A percentile compares a stretch with the other conserved stretches of the same genome.
These are phyloP conservation scores for Pinctada fucata DNA, from an alignment of 2,888 invertebrate species.

Conservation along the genomic window DNA sequence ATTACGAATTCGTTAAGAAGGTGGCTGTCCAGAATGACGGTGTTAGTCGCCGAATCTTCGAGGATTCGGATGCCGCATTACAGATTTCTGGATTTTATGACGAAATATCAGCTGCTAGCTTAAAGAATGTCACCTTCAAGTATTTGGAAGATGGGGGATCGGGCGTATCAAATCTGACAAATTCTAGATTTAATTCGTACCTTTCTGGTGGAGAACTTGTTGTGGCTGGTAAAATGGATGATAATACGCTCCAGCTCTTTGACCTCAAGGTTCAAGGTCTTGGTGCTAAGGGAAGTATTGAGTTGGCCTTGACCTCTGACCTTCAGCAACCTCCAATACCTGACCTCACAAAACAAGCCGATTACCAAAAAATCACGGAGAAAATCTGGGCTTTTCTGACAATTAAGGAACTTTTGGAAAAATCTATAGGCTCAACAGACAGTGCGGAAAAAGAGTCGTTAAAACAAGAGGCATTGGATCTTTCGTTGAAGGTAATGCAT, in stretches of 20 bases:
- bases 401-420: slow-evolving; percentile 60
- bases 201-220: slow-evolving; percentile 62
- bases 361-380: slow-evolving; percentile 58
- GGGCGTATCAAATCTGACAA: slow-evolving; percentile 47
- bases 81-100: slow-evolving; percentile 82
- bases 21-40: slow-evolving; percentile 82
- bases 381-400: slow-evolving; percentile 68
- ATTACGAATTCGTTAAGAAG: slow-evolving; percentile 57
- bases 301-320: slow-evolving; percentile 24
- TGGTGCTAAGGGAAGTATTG: slow-evolving; percentile 25
- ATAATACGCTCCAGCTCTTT: slow-evolving; percentile 24
- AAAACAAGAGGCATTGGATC: slow-evolving; percentile 49
- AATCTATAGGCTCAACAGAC: slow-evolving; percentile 41
- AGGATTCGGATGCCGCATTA: slow-evolving; percentile 84
- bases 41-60: slow-evolving; percentile 85
- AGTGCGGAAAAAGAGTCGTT: slow-evolving; percentile 39
- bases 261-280: slow-evolving; percentile 29
- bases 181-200: slow-evolving; percentile 47
- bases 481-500: slow-evolving; percentile 60
- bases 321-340: slow-evolving; percentile 11
- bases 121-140: slow-evolving; percentile 83
- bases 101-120: slow-evolving; percentile 84
- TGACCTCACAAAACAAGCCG: slow-evolving; percentile 36
- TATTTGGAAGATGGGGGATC: slow-evolving; percentile 78
- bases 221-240: slow-evolving; percentile 48